Evolutionary conservation across 2,113 vertebrate species (phyloP).

Genomic region (Alces alces): DNA sequence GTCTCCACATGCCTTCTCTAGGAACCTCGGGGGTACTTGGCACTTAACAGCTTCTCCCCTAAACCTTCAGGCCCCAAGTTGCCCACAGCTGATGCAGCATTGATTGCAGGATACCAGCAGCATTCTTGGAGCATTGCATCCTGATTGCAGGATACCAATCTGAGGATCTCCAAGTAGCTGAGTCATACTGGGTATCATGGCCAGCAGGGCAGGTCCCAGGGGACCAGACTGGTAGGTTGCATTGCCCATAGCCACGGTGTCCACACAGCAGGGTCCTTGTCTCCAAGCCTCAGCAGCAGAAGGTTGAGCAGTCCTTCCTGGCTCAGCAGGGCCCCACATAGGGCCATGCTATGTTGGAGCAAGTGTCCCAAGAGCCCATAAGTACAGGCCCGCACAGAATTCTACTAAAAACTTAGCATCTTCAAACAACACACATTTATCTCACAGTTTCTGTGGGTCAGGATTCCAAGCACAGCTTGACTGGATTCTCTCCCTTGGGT

Average conservation of each 20-base stretch:
- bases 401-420: neutral
- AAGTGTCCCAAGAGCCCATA: neutral
- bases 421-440: neutral
- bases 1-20: neutral
- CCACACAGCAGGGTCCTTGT: neutral
- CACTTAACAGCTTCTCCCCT: neutral
- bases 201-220: neutral
- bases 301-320: neutral
- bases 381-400: neutral
- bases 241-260: neutral
- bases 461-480: neutral
- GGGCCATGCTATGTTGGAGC: neutral
- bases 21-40: neutral
- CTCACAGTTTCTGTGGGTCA: neutral
- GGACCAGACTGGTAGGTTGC: neutral
- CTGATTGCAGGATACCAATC: neutral
- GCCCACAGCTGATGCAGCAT: neutral
- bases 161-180: neutral
- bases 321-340: neutral
- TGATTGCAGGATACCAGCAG: neutral
- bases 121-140: neutral
- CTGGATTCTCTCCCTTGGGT: neutral
- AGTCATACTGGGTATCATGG: neutral
- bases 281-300: neutral
- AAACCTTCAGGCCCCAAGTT: neutral